A percentile compares a stretch with the other conserved stretches of the same genome.
phyloP scores from a whole-genome alignment of 2,888 invertebrate species.

The Slavum lentiscoides region DNA sequence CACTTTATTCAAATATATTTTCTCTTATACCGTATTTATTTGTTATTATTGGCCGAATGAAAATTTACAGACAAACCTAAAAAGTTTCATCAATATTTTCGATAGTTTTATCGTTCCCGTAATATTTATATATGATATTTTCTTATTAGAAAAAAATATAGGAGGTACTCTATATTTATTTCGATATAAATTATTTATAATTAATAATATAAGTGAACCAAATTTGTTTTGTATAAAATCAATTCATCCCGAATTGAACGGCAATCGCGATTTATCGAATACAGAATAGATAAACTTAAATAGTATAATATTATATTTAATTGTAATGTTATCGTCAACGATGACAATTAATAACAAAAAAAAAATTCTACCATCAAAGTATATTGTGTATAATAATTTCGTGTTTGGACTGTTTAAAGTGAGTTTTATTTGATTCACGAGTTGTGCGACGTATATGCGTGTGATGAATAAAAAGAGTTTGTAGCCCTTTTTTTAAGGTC shows the following conservation, averaged over 20 bases:
- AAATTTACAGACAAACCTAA: not conserved
- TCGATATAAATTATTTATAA: no score
- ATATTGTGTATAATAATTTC: no score
- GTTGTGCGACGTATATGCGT: not conserved
- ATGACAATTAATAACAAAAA: conserved; percentile 4
- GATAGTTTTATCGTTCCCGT: no score
- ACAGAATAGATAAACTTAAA: no score
- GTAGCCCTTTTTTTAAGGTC: conserved; percentile 8
- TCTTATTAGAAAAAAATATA: no score
- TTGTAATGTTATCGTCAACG: not conserved
- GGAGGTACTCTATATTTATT: no score
- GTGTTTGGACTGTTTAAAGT: not conserved
- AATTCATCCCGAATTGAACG: no score
- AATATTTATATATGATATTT: no score
- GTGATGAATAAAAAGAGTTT: not conserved
- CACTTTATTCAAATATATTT: not conserved
- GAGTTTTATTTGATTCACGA: conserved; percentile 16
- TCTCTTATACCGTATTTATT: not conserved
- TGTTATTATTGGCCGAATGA: not conserved
- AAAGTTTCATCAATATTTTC: not conserved
- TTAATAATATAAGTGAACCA: no score
- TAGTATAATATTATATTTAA: no score
- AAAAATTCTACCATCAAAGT: not conserved
- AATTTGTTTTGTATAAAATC: no score
- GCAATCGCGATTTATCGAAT: no score